A percentile compares a stretch with the other conserved stretches of the same genome.
Evolutionary conservation across 2,113 vertebrate species (phyloP).

Genomic region (Prunella fulvescens): DNA sequence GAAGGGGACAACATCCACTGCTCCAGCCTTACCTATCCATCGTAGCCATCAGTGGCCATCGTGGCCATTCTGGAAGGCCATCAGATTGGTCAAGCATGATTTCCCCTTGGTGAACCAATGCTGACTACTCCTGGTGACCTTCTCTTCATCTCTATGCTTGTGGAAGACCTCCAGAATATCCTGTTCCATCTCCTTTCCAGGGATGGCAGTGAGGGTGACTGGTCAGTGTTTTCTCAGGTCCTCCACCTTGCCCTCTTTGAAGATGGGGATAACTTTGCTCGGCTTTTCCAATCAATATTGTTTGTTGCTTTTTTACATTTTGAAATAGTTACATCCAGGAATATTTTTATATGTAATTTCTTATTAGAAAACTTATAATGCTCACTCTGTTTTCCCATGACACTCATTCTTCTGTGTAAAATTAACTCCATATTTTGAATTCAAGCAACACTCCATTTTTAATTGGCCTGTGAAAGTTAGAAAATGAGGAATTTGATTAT

Average conservation of each 20-base stretch:
- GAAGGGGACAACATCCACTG: background rate
- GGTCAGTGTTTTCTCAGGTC: background rate
- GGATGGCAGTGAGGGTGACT: background rate
- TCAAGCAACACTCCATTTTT: background rate
- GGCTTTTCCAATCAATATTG: background rate
- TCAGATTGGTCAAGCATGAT: background rate
- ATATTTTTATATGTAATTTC: background rate
- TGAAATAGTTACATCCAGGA: background rate
- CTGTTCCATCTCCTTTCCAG: background rate
- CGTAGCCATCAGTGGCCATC: too few relatives aligned
- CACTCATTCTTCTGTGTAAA: background rate
- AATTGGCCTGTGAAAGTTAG: background rate
- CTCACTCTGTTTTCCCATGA: background rate
- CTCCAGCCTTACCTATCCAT: background rate
- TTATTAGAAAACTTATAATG: background rate
- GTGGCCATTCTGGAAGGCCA: fast-evolving
- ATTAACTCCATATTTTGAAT: background rate
- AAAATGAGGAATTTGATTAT: background rate
- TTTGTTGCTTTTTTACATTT: background rate
- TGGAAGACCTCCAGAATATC: background rate
- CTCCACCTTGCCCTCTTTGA: background rate
- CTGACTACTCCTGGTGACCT: background rate
- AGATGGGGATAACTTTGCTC: background rate
- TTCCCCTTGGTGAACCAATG: background rate
- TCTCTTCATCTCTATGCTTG: background rate